A percentile compares a stretch with the other conserved stretches of the same genome.
Evolutionary conservation across 2,888 invertebrate genomes (phyloP).

Genomic region (Hirtodrosophila duncani): DNA sequence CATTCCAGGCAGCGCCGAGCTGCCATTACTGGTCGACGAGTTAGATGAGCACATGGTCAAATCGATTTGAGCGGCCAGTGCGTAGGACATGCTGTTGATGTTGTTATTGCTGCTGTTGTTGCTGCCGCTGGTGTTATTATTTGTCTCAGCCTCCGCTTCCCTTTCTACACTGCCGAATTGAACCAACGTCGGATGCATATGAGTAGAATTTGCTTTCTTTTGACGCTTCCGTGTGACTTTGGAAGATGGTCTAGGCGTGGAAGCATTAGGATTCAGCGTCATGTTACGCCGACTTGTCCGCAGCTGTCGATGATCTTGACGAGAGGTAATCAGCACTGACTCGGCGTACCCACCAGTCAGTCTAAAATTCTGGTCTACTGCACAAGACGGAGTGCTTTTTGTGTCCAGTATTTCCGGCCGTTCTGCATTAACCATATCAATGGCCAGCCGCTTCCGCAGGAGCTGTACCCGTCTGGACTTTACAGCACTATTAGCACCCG

Average conservation of each 20-base stretch:
- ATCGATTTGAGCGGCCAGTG: constrained; percentile 66
- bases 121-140: constrained; percentile 24
- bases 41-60: constrained; percentile 74
- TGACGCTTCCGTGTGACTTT: constrained; percentile 31
- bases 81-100: constrained; percentile 45
- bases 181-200: constrained; percentile 17
- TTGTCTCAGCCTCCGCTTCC: constrained; percentile 22
- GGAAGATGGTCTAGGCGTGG: constrained; percentile 11
- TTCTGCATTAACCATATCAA: constrained; percentile 74
- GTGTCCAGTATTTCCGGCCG: constrained; percentile 35
- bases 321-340: constrained; percentile 28
- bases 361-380: constrained; percentile 2
- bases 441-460: constrained; percentile 74
- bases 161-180: constrained; percentile 28
- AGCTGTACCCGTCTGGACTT: constrained; percentile 75
- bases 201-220: constrained; percentile 16
- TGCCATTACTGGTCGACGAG: constrained; percentile 66
- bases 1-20: constrained; percentile 15
- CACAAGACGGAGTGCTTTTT: too few species aligned
- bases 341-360: not conserved
- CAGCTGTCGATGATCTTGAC: constrained; percentile 60
- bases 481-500: constrained; percentile 42
- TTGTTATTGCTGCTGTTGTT: constrained; percentile 36
- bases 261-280: constrained; percentile 38
- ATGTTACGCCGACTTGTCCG: constrained; percentile 71